Base-by-base conservation (phyloP, 2,113 vertebrate species). In the Myocastor coypus region DNA sequence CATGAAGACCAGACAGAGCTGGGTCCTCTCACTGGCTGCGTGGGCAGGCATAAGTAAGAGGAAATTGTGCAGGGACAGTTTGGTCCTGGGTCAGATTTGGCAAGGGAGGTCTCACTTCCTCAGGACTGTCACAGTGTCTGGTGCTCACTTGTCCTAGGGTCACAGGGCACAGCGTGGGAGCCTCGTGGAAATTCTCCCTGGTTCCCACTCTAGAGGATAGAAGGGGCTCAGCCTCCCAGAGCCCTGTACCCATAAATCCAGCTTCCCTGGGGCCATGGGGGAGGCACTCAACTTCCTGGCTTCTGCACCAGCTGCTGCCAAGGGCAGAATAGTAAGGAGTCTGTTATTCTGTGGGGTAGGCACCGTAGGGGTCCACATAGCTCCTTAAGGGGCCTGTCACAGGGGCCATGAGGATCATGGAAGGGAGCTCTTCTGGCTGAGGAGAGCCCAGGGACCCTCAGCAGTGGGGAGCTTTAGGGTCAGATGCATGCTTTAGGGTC, bases 281-380 rank as follows among this genome's bases (percentile, higher is more conserved):
- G 9, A 12, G 34, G 14, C 4, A 22, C 34, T 83, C 10, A 2
- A 20, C 63, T 55, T 32, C 50, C 1, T 5, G 0, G 16, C 1
- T 26, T 0, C 50, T 37, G n/a, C 52, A 73, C 26, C 11, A 17
- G 73, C 4, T 5, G 32, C n/a, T 24, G 22, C 13, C 16, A 0
- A 7, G 6, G 5, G 26, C 14, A 11, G 1, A 66, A 12, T 14
- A 52, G 16, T 34, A 7, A 0, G 37, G 24, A 1, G 13, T 1
- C 42, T 11, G 50, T 20, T n/a, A 77, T 26, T 5, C 3, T 19
- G 63, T 26, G 50, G 26, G 32, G 7, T 13, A 30, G 61, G 0
- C 24, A 7, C 1, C 5, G 1, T 2, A n/a, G 52, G 32, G 24
- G 3, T 61, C 11, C 0, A 1, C 3, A 42, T 12, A 3, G 0